phyloP scores from a whole-genome alignment of 2,888 invertebrate species.

The Nomada flava region DNA sequence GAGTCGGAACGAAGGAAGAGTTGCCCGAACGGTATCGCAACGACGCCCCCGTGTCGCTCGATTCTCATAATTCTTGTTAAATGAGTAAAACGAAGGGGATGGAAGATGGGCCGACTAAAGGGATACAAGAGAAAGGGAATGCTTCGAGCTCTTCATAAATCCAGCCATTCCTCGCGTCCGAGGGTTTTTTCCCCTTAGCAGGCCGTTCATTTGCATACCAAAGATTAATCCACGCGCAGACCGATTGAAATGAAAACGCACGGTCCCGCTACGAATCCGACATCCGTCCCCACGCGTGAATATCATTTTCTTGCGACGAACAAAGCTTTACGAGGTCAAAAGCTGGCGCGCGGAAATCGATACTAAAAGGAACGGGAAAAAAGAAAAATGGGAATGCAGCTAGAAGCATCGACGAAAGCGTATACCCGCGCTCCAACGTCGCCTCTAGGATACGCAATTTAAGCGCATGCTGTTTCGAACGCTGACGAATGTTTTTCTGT shows the following conservation, averaged over 20 bases:
- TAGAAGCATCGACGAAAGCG: too few relatives aligned
- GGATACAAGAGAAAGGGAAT: constrained; percentile 6
- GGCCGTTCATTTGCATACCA: constrained; percentile 75
- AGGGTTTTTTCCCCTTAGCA: constrained; percentile 34
- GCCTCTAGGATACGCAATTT: not conserved
- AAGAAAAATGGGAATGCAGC: not conserved
- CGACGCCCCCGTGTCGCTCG: not conserved
- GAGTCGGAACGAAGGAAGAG: not conserved
- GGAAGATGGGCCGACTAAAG: not conserved
- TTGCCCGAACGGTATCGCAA: not conserved
- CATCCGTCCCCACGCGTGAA: constrained; percentile 26
- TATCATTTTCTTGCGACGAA: constrained; percentile 53
- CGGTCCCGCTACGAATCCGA: constrained; percentile 39
- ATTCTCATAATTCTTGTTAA: constrained; percentile 7
- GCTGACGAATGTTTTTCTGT: constrained; percentile 41
- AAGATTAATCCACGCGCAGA: constrained; percentile 74
- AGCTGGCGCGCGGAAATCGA: not conserved
- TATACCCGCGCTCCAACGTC: not conserved
- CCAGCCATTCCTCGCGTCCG: constrained; percentile 51
- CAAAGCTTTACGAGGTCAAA: constrained; percentile 20
- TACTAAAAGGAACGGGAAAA: not conserved
- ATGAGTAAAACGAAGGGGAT: not conserved
- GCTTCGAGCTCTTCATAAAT: constrained; percentile 76
- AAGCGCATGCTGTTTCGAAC: constrained; percentile 9
- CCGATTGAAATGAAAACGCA: constrained; percentile 79